Evolutionary conservation across 1,140 invertebrate genomes (phyloP).

Genomic region (Drosophila ironensis): DNA sequence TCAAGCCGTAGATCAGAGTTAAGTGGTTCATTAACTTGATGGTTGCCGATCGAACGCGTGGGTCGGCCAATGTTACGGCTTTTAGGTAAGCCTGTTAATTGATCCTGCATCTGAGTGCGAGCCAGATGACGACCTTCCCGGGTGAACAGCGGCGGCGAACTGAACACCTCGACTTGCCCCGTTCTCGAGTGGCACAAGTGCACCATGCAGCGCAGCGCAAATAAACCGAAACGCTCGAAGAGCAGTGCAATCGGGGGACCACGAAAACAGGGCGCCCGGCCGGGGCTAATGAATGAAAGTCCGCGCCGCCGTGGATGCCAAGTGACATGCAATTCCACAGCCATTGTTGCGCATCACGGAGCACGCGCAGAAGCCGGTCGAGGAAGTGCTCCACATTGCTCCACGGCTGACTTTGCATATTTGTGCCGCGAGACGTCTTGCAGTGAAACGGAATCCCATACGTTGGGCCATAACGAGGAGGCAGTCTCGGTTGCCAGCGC

Average conservation of each 20-base stretch:
- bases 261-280: constrained; percentile 12
- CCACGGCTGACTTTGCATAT: constrained; percentile 58
- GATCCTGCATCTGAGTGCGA: not conserved
- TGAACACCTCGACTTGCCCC: constrained; percentile 17
- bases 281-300: constrained; percentile 32
- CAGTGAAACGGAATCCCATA: constrained; percentile 67
- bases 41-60: constrained; percentile 3
- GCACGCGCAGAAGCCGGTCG: constrained; percentile 37
- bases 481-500: constrained; percentile 10
- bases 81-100: constrained; percentile 11
- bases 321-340: constrained; percentile 64
- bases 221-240: constrained; percentile 3
- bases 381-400: constrained; percentile 68
- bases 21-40: not conserved
- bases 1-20: not conserved
- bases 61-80: not conserved
- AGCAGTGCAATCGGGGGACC: too few relatives aligned
- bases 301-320: constrained; percentile 46
- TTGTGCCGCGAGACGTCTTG: constrained; percentile 36
- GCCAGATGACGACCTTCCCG: constrained; percentile 3
- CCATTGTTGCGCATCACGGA: constrained; percentile 69
- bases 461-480: constrained; percentile 39
- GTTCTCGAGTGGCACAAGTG: constrained; percentile 11
- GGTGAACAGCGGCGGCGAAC: constrained; percentile 20
- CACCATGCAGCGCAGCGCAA: constrained; percentile 20